A percentile compares a stretch with the other conserved stretches of the same genome.
These are phyloP conservation scores for Regulus satrapa DNA, from an alignment of 2,113 vertebrate genomes.

Conservation along the genomic window DNA sequence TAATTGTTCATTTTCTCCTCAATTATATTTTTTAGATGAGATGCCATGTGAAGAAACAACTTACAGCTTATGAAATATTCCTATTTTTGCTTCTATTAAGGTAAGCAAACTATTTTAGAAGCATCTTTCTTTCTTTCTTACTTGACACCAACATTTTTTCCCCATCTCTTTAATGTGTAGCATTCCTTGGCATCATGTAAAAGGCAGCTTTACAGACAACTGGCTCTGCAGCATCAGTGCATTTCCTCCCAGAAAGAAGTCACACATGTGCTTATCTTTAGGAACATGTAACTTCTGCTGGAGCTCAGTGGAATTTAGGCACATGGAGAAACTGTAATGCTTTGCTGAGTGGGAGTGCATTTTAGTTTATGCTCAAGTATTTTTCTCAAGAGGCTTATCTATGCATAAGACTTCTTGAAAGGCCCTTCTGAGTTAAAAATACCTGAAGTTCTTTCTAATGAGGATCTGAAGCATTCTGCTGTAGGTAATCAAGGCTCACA, in stretches of 20 bases:
- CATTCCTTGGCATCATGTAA: background rate
- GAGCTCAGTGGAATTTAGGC: background rate
- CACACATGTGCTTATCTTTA: background rate
- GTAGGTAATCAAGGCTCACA: background rate
- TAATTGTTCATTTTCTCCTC: background rate
- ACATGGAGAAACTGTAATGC: background rate
- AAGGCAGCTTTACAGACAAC: background rate
- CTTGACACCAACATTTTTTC: background rate
- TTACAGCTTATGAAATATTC: background rate
- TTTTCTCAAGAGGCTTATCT: slow-evolving; percentile 21
- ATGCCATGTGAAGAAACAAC: background rate
- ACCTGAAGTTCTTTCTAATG: slow-evolving; percentile 26
- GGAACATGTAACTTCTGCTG: background rate
- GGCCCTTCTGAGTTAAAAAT: slow-evolving; percentile 48
- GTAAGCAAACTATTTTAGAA: background rate
- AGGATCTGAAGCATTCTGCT: background rate
- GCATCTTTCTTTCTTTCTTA: background rate
- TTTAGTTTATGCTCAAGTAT: background rate
- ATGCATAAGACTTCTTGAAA: background rate
- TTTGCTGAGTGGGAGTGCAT: background rate
- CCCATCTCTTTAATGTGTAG: background rate
- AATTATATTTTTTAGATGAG: background rate
- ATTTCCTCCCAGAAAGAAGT: background rate
- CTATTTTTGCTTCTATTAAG: background rate
- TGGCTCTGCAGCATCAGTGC: background rate